These are phyloP conservation scores for Amblyornis subalaris DNA, from an alignment of 2,113 vertebrate species.

Conservation along the genomic window DNA sequence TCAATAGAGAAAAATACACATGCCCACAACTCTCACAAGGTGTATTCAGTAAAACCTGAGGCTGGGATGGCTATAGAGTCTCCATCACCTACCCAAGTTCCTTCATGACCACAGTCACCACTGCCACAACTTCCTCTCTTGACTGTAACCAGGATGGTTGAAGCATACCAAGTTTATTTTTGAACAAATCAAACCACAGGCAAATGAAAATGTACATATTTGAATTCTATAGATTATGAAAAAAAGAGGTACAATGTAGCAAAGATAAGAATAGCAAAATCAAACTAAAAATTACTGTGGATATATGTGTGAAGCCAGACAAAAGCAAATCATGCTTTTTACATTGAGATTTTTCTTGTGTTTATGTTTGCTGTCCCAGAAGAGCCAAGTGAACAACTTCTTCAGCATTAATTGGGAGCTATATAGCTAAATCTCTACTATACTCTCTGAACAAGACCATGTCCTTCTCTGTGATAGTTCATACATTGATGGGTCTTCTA, in stretches of 20 bases:
- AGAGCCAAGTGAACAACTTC: not conserved
- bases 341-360: not conserved
- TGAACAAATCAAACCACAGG: not conserved
- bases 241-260: fast-evolving
- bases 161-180: not conserved
- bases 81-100: not conserved
- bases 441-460: not conserved
- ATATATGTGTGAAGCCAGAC: not conserved
- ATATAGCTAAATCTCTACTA: not conserved
- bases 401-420: not conserved
- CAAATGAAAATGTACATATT: not conserved
- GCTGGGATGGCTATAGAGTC: not conserved
- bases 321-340: not conserved
- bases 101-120: not conserved
- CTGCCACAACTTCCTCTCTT: not conserved
- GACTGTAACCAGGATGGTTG: not conserved
- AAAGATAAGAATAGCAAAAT: not conserved
- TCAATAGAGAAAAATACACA: not conserved
- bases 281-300: not conserved
- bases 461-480: not conserved
- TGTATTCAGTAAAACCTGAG: not conserved
- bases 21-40: not conserved
- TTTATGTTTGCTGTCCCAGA: not conserved
- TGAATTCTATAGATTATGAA: not conserved
- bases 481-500: not conserved